phyloP scores from a whole-genome alignment of 2,113 vertebrate genomes.

The Oreochromis niloticus region DNA sequence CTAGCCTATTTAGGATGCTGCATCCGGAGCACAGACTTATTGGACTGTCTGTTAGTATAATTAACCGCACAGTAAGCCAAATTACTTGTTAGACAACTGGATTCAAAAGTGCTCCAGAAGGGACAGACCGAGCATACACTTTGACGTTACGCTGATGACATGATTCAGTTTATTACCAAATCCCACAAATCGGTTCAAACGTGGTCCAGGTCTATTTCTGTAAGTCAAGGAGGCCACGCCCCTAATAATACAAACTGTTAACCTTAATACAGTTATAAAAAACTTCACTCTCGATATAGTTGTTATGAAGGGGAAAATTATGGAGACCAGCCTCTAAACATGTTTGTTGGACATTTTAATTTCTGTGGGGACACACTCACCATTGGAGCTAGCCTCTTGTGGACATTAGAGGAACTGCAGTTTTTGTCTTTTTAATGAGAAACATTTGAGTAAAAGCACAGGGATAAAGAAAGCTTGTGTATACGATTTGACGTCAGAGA shows the following conservation, averaged over 20 bases:
- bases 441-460: neutral
- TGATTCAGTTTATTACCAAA: neutral
- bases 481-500: neutral
- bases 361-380: neutral
- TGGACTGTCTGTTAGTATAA: neutral
- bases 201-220: neutral
- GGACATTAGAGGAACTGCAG: neutral
- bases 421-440: neutral
- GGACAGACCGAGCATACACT: neutral
- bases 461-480: neutral
- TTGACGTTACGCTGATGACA: neutral
- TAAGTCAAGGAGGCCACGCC: neutral
- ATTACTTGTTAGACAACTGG: neutral
- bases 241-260: neutral
- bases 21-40: neutral
- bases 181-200: neutral
- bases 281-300: neutral
- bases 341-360: neutral
- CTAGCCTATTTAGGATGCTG: neutral
- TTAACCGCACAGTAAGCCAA: neutral
- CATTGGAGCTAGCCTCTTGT: neutral
- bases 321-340: neutral
- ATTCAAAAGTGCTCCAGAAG: neutral
- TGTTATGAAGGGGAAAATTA: neutral
- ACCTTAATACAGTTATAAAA: neutral